Percentiles rank a stretch among this genome's conserved stretches.
phyloP scores from a whole-genome alignment of 2,797 vertebrate genomes.

The Rhabdomys pumilio region DNA sequence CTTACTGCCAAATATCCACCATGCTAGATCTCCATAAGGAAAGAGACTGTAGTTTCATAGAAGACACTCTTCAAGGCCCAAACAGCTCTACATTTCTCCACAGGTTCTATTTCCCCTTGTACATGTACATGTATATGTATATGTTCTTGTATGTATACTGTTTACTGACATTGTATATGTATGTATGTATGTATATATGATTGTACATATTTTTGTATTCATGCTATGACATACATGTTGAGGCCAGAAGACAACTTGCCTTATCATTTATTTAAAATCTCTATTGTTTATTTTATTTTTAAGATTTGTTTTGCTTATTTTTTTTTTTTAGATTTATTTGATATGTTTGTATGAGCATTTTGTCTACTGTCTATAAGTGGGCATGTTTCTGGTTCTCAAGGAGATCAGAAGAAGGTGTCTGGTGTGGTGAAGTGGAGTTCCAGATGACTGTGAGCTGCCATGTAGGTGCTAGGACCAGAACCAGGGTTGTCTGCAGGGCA shows the following conservation, averaged over 20 bases:
- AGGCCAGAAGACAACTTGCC: not conserved
- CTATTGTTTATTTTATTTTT: constrained; percentile 3
- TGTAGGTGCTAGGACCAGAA: not conserved
- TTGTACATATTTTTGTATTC: not conserved
- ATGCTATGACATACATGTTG: too few species aligned
- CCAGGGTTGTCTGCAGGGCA: not conserved
- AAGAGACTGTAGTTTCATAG: not conserved
- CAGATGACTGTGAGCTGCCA: not conserved
- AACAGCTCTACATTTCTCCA: not conserved
- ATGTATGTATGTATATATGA: not conserved
- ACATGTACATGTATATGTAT: not conserved
- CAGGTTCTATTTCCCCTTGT: not conserved
- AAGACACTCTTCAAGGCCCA: not conserved
- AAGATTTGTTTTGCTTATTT: not conserved
- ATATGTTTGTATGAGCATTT: not conserved
- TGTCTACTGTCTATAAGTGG: not conserved
- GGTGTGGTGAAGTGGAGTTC: not conserved
- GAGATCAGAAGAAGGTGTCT: not conserved
- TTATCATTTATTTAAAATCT: not conserved
- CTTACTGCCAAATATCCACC: not conserved
- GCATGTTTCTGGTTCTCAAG: not conserved
- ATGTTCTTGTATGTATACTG: not conserved
- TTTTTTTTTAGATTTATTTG: not conserved
- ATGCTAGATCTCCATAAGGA: not conserved
- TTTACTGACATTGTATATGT: too few species aligned